Evolutionary conservation across 2,113 vertebrate genomes (phyloP).

Genomic region (Phalacrocorax aristotelis): DNA sequence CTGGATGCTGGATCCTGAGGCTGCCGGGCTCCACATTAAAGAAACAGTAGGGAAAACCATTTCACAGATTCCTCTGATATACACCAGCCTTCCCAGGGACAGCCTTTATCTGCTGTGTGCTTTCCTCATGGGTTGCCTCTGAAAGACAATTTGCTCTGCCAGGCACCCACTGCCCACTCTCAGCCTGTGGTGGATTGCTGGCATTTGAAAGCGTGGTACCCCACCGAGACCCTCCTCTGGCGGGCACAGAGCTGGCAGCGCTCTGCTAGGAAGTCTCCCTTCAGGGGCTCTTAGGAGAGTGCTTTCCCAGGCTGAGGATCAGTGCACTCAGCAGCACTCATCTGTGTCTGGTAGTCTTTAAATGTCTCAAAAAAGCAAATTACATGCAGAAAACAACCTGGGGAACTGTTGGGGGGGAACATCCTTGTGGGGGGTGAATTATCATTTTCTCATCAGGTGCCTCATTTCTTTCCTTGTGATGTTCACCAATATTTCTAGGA

Average conservation of each 20-base stretch:
- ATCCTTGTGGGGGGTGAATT: neutral
- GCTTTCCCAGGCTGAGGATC: neutral
- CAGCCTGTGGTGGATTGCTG: accelerated
- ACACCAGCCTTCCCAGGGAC: neutral
- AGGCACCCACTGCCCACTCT: neutral
- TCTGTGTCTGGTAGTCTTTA: neutral
- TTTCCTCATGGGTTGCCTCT: neutral
- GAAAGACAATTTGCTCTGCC: neutral
- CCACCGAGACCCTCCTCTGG: neutral
- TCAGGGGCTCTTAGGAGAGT: neutral
- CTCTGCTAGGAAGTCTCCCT: neutral
- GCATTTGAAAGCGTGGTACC: accelerated
- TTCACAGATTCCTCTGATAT: neutral
- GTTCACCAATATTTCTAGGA: neutral
- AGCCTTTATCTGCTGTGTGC: neutral
- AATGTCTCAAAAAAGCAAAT: neutral
- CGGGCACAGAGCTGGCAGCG: neutral
- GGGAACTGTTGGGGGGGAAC: neutral
- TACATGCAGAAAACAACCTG: neutral
- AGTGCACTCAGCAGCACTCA: accelerated
- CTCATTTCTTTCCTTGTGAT: neutral
- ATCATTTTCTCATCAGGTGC: neutral
- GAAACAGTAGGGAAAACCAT: neutral
- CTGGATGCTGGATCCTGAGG: neutral
- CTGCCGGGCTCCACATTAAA: neutral